A percentile compares a stretch with the other conserved stretches of the same genome.
These are phyloP conservation scores for Esox niger DNA, from an alignment of 2,113 vertebrate genomes.

Conservation along the genomic window DNA sequence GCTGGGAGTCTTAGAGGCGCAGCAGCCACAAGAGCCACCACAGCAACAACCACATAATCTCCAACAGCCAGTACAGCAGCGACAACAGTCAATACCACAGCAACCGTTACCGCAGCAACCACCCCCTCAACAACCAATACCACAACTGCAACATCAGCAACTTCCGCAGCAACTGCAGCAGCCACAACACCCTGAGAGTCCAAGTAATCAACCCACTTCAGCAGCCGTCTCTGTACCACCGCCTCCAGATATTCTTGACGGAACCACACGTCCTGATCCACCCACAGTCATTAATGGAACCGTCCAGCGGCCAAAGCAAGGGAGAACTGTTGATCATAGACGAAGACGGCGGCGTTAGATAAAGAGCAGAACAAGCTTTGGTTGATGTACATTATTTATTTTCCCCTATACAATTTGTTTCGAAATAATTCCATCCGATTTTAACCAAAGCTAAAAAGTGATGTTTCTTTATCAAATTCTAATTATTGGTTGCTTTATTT, in stretches of 20 bases:
- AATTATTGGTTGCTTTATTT: too few species aligned
- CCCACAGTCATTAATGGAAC: slow-evolving; percentile 49
- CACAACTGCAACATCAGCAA: neutral
- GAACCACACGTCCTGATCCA: slow-evolving; percentile 57
- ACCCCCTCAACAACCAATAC: slow-evolving; percentile 11
- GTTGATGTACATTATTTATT: slow-evolving; percentile 8
- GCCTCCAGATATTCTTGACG: slow-evolving; percentile 59
- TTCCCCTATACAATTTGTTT: neutral
- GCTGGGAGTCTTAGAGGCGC: slow-evolving; percentile 73
- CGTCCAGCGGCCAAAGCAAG: slow-evolving; percentile 63
- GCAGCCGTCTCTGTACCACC: slow-evolving; percentile 44
- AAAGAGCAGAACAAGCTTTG: neutral
- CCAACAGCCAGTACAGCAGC: slow-evolving; percentile 1
- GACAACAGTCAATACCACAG: neutral
- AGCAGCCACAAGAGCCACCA: slow-evolving; percentile 60
- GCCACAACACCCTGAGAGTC: slow-evolving; percentile 48
- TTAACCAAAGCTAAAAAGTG: too few species aligned
- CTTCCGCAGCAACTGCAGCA: slow-evolving; percentile 44
- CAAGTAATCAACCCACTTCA: slow-evolving; percentile 50
- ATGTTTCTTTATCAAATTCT: too few species aligned
- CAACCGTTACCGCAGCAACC: neutral
- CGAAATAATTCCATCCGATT: neutral
- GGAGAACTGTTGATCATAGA: slow-evolving; percentile 70
- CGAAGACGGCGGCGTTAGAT: slow-evolving; percentile 66
- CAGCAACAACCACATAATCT: slow-evolving; percentile 61